Base-by-base conservation (phyloP, 2,113 vertebrate genomes). In the Eublepharis macularius region DNA sequence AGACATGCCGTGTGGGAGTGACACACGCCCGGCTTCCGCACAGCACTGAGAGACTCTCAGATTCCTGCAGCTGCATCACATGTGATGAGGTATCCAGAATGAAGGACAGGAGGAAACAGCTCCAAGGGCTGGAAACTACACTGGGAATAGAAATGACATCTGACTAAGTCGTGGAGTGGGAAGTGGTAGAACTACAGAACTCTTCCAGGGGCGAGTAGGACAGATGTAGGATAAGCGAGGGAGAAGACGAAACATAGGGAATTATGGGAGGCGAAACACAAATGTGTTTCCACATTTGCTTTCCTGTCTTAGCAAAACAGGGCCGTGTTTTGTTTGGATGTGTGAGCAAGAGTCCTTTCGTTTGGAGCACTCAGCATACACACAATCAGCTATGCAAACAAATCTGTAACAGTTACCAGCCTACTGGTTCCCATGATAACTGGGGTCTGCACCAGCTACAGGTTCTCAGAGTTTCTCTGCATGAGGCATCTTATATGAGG, bases 1-100 rank as follows among this genome's bases (percentile, higher is more conserved):
- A 49, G 0, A 0, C 65, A 81, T 49, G 11, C 81, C 76, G 68
- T 45, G 57, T 77, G 85, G 57, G 80, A 93, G 83, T 0, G 1
- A 83, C 36, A 45, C 10, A 12, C 32, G 66, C n/a, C 77, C 70
- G 0, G 2, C 29, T 29, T 90, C 26, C 63, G 16, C 32, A 63
- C 29, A 1, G 14, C 45, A 6, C 81, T 49, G 14, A n/a, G 21
- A 76, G 75, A 36, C 80, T 81, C 84, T 91, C 84, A 10, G 14
- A 83, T 87, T 91, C 86, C 88, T 1, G 2, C 91, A 92, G 89
- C 86, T 90, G 86, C 81, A 83, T 19, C 88, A 83, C 88, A 92
- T 93, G 89, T 76, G 89, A 2, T 29, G 77, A 76, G 57, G 78
- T 43, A 81, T 2, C 16, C 36, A 75, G n/a, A 74, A 80, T 16